These are phyloP conservation scores for Drosophila dives DNA, from an alignment of 2,888 invertebrate species.

Conservation along the genomic window DNA sequence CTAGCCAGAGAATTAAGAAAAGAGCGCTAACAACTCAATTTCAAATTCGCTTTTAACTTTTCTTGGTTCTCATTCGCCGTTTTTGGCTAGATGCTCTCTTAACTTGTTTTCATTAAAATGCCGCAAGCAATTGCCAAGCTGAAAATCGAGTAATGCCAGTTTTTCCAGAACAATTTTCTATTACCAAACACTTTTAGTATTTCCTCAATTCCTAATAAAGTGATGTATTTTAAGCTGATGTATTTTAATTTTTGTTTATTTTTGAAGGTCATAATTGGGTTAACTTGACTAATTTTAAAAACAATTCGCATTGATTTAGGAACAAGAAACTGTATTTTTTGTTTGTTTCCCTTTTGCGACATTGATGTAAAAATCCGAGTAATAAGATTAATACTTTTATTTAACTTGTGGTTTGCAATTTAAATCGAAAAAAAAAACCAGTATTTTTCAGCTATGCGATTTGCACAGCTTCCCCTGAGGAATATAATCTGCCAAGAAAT, in stretches of 20 bases:
- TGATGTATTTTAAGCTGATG: not conserved
- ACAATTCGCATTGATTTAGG: not conserved
- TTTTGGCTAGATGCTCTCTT: not conserved
- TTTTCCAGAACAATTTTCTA: not conserved
- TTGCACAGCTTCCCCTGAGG: conserved; percentile 59
- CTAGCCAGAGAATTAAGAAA: not conserved
- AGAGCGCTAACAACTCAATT: not conserved
- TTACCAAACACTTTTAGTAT: not conserved
- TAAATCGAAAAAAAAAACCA: not conserved
- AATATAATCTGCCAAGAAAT: conserved; percentile 51
- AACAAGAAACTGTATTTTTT: not conserved
- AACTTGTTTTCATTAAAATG: not conserved
- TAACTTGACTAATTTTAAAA: not conserved
- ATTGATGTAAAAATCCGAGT: not conserved
- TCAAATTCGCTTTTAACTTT: not conserved
- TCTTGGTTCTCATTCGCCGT: not conserved
- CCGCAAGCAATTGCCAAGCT: not conserved
- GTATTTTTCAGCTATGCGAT: conserved; percentile 28
- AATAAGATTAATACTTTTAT: not conserved
- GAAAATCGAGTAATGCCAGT: not conserved
- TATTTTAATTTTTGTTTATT: not conserved
- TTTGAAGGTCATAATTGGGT: not conserved
- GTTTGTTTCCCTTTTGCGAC: too few relatives aligned
- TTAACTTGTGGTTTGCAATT: conserved; percentile 8
- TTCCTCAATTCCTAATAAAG: not conserved